These are phyloP conservation scores for Drosophila micromelanica DNA, from an alignment of 1,140 invertebrate species.

Conservation along the genomic window DNA sequence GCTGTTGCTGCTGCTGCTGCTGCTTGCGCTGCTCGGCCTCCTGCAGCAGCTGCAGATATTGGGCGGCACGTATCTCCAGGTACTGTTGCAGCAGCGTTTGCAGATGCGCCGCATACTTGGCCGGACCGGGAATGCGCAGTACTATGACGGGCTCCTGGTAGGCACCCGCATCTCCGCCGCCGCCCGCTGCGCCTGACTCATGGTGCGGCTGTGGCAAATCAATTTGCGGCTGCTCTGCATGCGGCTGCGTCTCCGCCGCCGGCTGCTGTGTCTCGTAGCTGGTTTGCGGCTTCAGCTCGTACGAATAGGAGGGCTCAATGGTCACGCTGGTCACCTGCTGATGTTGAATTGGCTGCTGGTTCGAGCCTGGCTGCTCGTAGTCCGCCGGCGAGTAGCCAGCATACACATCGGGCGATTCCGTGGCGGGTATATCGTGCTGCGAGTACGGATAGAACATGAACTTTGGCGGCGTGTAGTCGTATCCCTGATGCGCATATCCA, in stretches of 20 bases:
- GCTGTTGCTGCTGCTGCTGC: slow-evolving; percentile 54
- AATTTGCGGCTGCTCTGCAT: slow-evolving; percentile 64
- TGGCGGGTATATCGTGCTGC: slow-evolving; percentile 71
- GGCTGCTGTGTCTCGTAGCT: slow-evolving; percentile 59
- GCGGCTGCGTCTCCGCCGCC: slow-evolving; percentile 20
- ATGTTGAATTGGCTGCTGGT: slow-evolving; percentile 24
- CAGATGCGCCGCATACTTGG: slow-evolving; percentile 82
- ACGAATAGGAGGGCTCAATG: slow-evolving; percentile 82
- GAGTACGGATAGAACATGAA: slow-evolving; percentile 84
- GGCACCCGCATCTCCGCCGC: slow-evolving; percentile 2
- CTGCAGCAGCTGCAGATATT: slow-evolving; percentile 75
- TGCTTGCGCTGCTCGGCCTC: slow-evolving; percentile 71
- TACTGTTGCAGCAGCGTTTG: slow-evolving; percentile 82
- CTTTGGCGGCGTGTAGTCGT: slow-evolving; percentile 77
- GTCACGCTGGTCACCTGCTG: slow-evolving; percentile 74
- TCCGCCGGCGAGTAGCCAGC: slow-evolving; percentile 44
- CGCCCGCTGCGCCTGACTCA: slow-evolving; percentile 10
- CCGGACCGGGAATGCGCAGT: slow-evolving; percentile 76
- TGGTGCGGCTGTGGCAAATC: slow-evolving; percentile 66
- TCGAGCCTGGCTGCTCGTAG: slow-evolving; percentile 42
- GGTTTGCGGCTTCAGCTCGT: slow-evolving; percentile 80
- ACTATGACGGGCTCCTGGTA: slow-evolving; percentile 82
- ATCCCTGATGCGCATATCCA: slow-evolving; percentile 73
- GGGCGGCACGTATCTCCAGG: slow-evolving; percentile 79
- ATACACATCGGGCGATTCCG: slow-evolving; percentile 47